Base-by-base conservation (phyloP, 2,888 invertebrate species). In the Pristionchus maxplancki region DNA sequence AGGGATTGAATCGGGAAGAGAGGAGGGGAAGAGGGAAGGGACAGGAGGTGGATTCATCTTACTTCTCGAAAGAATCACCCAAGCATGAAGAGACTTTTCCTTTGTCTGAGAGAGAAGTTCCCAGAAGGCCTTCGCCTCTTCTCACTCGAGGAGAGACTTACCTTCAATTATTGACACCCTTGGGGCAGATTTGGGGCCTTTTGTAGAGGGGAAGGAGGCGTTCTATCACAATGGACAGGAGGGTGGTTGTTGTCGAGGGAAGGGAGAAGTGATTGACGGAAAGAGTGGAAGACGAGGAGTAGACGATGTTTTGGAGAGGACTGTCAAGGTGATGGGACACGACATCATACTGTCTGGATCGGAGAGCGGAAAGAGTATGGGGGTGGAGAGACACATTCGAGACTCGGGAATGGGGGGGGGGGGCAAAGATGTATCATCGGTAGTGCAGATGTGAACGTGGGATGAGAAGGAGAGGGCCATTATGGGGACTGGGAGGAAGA, bases 51-150 rank as follows among this genome's bases (percentile, higher is more conserved):
- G 20, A 34, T 13, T 34, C 31, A 34, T 31, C 34, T 6, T 15
- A 2, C 31, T 1, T 34, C 67, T 67, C 58, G n/a, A 58, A 24
- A 37, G 71, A 71, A n/a, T 71, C 71, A 71, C 1, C 24, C 71
- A 71, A 71, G 71, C 71, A 71, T 71, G 31, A 71, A 71, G 71
- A 37, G 71, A 71, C 71, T 71, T 71, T 37, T 58, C 58, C 58
- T 37, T 71, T 71, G 71, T 71, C 71, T 71, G 71, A 34, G 64
- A 71, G 67, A 58, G 58, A 58, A 58, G 71, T 71, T 71, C 71
- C 37, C 71, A 71, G 71, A 71, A 58, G 8, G 8, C 1, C 24
- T 20, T 67, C 15, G 0, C 37, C 1, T 17, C 37, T 40, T 71
- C 37, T 3, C 48, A 37, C 37, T 6, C 37, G 8, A 8, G 17